Conservation (phyloP, 2,113 vertebrate species). For the Daboia siamensis region DNA sequence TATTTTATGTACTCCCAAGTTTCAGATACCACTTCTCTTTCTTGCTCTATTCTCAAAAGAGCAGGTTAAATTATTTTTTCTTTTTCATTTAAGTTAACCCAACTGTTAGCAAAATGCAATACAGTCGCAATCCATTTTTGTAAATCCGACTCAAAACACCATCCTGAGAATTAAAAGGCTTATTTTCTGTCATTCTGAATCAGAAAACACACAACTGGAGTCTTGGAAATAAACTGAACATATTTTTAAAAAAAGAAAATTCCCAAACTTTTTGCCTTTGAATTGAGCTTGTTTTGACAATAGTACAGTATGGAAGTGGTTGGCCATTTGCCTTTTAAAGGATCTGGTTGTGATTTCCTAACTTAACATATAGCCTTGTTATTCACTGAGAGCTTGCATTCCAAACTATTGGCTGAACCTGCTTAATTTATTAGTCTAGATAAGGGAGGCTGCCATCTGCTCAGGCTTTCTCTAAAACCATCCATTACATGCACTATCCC, state of each 20-base stretch:
- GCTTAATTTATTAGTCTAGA: neutral
- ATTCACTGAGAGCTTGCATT: neutral
- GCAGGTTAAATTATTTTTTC: neutral
- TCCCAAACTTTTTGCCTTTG: neutral
- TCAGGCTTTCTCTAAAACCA: neutral
- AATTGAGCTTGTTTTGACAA: neutral
- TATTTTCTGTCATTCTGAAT: neutral
- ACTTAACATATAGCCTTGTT: too few relatives aligned
- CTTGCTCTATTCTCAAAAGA: neutral
- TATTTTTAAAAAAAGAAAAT: neutral
- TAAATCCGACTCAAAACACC: neutral
- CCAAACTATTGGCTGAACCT: neutral
- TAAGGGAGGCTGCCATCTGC: neutral
- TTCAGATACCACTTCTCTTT: neutral
- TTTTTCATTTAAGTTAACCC: neutral
- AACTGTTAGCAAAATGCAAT: neutral
- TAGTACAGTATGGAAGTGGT: neutral
- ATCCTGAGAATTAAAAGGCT: neutral
- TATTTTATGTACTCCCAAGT: neutral
- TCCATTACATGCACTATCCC: neutral
- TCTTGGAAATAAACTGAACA: neutral
- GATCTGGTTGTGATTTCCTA: neutral
- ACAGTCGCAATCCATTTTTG: neutral
- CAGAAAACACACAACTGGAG: neutral
- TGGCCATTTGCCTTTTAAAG: neutral